Base-by-base conservation (phyloP, 1,140 invertebrate genomes). In the Arctopsyche grandis region DNA sequence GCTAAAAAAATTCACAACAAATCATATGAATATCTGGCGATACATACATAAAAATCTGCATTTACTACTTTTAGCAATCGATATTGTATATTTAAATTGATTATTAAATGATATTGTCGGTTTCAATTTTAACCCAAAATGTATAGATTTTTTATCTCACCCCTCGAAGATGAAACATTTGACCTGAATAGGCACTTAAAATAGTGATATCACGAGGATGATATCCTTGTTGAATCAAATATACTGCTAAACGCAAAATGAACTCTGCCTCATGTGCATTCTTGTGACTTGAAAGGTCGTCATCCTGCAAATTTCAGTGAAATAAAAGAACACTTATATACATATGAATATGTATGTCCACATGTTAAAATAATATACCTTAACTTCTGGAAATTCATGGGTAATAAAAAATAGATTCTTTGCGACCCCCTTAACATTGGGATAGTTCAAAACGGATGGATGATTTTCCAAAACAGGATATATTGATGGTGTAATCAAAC, bases 161-260 rank as follows among this genome's bases (percentile, higher is more conserved):
- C n/a, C n/a, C 84, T 80, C 82, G 85, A 85, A 90, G 84, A 80
- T 87, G 88, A 83, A 89, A 89, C 87, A 90, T 87, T 86, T 92
- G 93, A 0, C 91, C 92, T 19, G 89, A 88, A 83, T 94, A 94
- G 0, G 92, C 91, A 0, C 91, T 87, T 3, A 94, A 85, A 63
- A 94, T 90, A 0, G 93, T 94, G 63, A 94, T 90, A 63, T 93
- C 87, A 19, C 89, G 84, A 0, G 89, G 80, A 1, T 85, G 38
- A 80, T 93, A 92, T 3, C 89, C 90, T 83, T 92, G 91, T 60
- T 90, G 83, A 66, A 93, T 84, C 0, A 94, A 84, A 84, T 93
- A 91, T 75, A 87, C 86, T 0, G 91, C 90, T 19, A 94, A 85
- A 0, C 83, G 81, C 0, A 92, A 84, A 5, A 91, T 69, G 84